phyloP scores from a whole-genome alignment of 2,888 invertebrate genomes.

The Antheraea yamamai region DNA sequence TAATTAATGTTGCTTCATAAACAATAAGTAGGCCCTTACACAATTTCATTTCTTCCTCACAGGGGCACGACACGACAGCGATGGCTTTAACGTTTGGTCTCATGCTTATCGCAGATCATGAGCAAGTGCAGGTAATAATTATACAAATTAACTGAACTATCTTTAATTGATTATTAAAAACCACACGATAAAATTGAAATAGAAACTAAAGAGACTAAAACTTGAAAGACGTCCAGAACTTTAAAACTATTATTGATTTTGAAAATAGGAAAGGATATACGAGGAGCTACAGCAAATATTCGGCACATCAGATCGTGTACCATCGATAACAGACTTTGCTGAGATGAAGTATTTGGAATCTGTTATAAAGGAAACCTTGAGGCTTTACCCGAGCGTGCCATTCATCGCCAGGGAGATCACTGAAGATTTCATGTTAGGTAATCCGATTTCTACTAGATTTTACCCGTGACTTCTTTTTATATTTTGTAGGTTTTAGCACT shows the following conservation, averaged over 20 bases:
- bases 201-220: too few species aligned
- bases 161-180: too few species aligned
- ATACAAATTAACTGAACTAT: too few species aligned
- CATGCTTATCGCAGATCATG: slow-evolving; percentile 69
- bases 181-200: too few species aligned
- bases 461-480: too few species aligned
- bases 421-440: slow-evolving; percentile 84
- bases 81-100: slow-evolving; percentile 65
- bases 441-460: neutral
- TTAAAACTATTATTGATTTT: neutral
- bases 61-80: slow-evolving; percentile 81
- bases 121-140: slow-evolving; percentile 43
- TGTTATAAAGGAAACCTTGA: slow-evolving; percentile 85
- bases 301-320: slow-evolving; percentile 62
- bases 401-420: slow-evolving; percentile 82
- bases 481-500: too few species aligned
- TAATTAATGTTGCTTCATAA: too few species aligned
- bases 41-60: slow-evolving; percentile 26
- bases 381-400: slow-evolving; percentile 86
- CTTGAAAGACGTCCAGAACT: too few species aligned
- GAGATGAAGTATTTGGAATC: slow-evolving; percentile 86
- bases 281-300: slow-evolving; percentile 65
- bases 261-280: slow-evolving; percentile 43
- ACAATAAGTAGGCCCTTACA: neutral
- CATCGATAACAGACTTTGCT: slow-evolving; percentile 78